Conservation (phyloP, 2,113 vertebrate species). For the Larimichthys crocea region DNA sequence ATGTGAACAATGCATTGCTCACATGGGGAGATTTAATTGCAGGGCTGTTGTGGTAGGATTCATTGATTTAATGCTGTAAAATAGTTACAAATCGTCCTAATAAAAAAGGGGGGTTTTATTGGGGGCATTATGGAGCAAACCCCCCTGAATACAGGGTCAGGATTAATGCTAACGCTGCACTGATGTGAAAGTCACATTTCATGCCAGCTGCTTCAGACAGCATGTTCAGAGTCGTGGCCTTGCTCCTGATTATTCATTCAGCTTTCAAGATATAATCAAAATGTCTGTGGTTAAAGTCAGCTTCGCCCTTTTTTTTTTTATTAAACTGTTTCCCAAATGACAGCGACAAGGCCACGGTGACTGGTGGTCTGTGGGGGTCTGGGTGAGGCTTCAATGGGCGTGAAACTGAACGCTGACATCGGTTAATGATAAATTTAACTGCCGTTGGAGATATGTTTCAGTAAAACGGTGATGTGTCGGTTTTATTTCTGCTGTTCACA, state of each 20-base stretch:
- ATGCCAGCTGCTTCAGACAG: slow-evolving; percentile 1
- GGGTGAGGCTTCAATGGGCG: slow-evolving; percentile 34
- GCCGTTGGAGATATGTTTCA: accelerated
- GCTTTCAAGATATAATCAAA: no score
- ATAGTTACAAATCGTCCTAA: neutral
- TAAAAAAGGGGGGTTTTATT: neutral
- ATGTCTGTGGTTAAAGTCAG: neutral
- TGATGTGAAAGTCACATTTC: neutral
- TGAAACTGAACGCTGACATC: neutral
- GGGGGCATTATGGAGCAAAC: neutral
- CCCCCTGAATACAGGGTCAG: neutral
- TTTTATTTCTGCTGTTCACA: neutral
- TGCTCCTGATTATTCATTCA: neutral
- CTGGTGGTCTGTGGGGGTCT: neutral
- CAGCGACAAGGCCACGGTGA: slow-evolving; percentile 28
- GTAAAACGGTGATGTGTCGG: neutral
- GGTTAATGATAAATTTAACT: neutral
- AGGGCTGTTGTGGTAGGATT: neutral
- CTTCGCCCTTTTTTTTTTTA: neutral
- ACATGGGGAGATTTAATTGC: no score
- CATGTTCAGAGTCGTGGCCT: no score
- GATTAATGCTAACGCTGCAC: neutral
- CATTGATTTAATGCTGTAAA: no score
- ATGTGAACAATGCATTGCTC: neutral
- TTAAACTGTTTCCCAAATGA: neutral